phyloP scores from a whole-genome alignment of 2,888 invertebrate species.

The Tetropium fuscum region DNA sequence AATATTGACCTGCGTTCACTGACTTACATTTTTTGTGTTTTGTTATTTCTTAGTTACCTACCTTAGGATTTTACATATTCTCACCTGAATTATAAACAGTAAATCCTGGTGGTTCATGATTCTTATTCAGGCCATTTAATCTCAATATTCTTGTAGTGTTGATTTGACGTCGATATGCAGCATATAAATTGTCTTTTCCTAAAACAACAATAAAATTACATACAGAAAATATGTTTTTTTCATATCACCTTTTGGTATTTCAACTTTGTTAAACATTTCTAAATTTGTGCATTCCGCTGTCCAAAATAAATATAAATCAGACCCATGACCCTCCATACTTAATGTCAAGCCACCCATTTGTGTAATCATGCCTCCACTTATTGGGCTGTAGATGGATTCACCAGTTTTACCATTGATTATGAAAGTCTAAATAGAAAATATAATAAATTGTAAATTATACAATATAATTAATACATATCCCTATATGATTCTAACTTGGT shows the following conservation, averaged over 20 bases:
- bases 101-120: slow-evolving; percentile 77
- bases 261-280: slow-evolving; percentile 37
- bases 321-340: slow-evolving; percentile 73
- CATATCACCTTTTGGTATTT: slow-evolving; percentile 35
- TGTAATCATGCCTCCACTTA: slow-evolving; percentile 72
- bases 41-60: neutral
- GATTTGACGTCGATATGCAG: slow-evolving; percentile 67
- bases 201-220: slow-evolving; percentile 1
- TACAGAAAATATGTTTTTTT: neutral
- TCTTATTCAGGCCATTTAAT: slow-evolving; percentile 75
- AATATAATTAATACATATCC: neutral
- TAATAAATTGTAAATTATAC: neutral
- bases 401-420: slow-evolving; percentile 75
- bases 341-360: slow-evolving; percentile 72
- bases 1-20: too few species aligned
- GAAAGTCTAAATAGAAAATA: slow-evolving; percentile 65
- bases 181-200: slow-evolving; percentile 35
- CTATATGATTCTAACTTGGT: too few species aligned
- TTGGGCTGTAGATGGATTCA: slow-evolving; percentile 70
- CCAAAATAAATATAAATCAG: slow-evolving; percentile 85
- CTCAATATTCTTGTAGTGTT: slow-evolving; percentile 76
- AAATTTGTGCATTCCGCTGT: slow-evolving; percentile 73
- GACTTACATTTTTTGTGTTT: too few species aligned
- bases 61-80: slow-evolving; percentile 3
- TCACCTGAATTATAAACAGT: slow-evolving; percentile 79